Base-by-base conservation (phyloP, 2,113 vertebrate genomes). In the Myiopsitta monachus region DNA sequence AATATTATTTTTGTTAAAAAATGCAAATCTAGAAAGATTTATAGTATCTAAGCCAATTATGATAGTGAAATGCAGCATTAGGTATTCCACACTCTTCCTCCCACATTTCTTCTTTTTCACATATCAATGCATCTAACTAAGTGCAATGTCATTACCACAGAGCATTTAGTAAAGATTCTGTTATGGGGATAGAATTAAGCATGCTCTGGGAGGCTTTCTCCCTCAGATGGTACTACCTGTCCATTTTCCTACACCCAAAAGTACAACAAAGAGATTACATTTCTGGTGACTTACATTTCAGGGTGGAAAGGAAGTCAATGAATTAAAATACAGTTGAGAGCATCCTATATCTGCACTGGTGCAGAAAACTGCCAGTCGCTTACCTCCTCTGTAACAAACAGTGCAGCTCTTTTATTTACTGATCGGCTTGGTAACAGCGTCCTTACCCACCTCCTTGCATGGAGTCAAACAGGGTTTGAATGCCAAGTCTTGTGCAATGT, bases 401-500 rank as follows among this genome's bases (percentile, higher is more conserved):
- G 31, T 43, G 55, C 22, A 19, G 6, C 36, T 31, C 8, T 17
- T 10, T 7, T 0, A 4, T 24, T 36, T 10, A 24, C 8, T 2
- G n/a, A 18, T 10, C 36, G n/a, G 47, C 15, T 12, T 1, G 10
- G 17, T 21, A 21, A 17, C 11, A n/a, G 31, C 6, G 12, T 2
- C 57, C 39, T 26, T 1, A 6, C 36, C 55, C 52, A 13, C 11
- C 1, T 43, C 23, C 31, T 41, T 4, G 4, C 49, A 3, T 0
- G 2, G 10, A 52, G 31, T 1, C 49, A 30, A 11, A 8, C 12
- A 22, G 47, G 10, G 0, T 0, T n/a, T 8, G 19, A 36, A 11
- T 3, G 9, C 38, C 17, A 5, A 13, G 16, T 1, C 5, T 0
- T 4, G 26, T 3, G 41, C 18, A 17, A 12, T 0, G 4, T 6